A percentile compares a stretch with the other conserved stretches of the same genome.
Evolutionary conservation across 2,888 invertebrate genomes (phyloP).

Genomic region (Plebejus argus): DNA sequence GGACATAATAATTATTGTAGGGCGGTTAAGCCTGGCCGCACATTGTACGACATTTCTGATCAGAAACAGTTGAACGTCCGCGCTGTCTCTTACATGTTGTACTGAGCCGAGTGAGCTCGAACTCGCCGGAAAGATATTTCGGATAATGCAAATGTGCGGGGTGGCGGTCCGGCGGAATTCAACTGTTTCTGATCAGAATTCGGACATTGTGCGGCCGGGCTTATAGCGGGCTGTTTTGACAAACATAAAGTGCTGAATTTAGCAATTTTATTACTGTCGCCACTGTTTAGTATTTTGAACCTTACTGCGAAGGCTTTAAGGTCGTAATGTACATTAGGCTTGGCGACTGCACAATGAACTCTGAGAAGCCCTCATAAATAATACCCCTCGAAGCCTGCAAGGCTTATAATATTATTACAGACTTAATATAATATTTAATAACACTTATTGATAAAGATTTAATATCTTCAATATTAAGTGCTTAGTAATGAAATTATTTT

Average conservation of each 20-base stretch:
- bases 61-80: too few species aligned
- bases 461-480: neutral
- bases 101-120: too few species aligned
- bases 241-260: slow-evolving; percentile 6
- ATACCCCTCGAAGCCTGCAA: neutral
- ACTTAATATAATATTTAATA: slow-evolving; percentile 14
- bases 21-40: too few species aligned
- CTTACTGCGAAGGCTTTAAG: neutral
- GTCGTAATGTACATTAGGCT: neutral
- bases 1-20: too few species aligned
- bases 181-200: too few species aligned
- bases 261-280: neutral
- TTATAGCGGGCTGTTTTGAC: slow-evolving; percentile 9
- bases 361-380: slow-evolving; percentile 2
- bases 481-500: neutral
- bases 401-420: slow-evolving; percentile 5
- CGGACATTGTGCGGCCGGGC: too few species aligned
- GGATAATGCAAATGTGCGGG: too few species aligned
- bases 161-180: too few species aligned
- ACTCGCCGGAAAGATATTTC: too few species aligned
- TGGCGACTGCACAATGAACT: neutral
- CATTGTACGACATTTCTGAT: too few species aligned
- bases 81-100: too few species aligned
- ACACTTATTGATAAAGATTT: neutral
- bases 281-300: neutral